Evolutionary conservation across 2,113 vertebrate genomes (phyloP).

Genomic region (Megaceryle torquata): DNA sequence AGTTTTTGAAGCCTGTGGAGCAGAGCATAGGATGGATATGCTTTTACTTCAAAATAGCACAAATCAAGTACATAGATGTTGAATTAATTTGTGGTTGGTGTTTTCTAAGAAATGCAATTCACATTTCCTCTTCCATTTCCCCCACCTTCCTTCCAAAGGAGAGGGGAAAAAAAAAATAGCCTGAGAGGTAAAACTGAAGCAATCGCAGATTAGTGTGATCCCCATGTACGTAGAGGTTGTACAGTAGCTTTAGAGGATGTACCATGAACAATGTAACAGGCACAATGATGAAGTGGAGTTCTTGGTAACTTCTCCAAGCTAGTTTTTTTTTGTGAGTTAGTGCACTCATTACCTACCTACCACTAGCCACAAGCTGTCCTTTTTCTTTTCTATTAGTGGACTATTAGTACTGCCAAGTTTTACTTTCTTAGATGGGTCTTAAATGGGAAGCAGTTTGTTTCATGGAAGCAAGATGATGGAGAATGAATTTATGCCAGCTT

Average conservation of each 20-base stretch:
- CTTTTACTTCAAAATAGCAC: neutral
- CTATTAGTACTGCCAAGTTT: slow-evolving; percentile 23
- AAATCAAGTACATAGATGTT: neutral
- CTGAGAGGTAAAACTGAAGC: neutral
- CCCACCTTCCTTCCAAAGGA: neutral
- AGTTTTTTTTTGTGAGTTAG: neutral
- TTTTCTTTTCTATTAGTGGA: neutral
- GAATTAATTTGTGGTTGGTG: neutral
- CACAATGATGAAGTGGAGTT: neutral
- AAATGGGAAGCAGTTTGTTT: slow-evolving; percentile 46
- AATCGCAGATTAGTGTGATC: neutral
- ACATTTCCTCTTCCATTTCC: neutral
- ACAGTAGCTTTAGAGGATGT: neutral
- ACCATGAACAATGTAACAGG: neutral
- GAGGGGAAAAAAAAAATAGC: too few relatives aligned
- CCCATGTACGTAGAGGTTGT: neutral
- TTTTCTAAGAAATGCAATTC: neutral
- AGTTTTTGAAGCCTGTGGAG: neutral
- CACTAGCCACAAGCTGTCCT: neutral
- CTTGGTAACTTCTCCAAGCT: neutral
- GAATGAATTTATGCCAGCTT: neutral
- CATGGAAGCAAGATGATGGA: neutral
- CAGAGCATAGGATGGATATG: neutral
- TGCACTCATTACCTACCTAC: neutral
- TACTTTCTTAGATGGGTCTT: slow-evolving; percentile 5